A percentile compares a stretch with the other conserved stretches of the same genome.
Conservation (phyloP, 2,888 invertebrate species). For the Latheticus oryzae region DNA sequence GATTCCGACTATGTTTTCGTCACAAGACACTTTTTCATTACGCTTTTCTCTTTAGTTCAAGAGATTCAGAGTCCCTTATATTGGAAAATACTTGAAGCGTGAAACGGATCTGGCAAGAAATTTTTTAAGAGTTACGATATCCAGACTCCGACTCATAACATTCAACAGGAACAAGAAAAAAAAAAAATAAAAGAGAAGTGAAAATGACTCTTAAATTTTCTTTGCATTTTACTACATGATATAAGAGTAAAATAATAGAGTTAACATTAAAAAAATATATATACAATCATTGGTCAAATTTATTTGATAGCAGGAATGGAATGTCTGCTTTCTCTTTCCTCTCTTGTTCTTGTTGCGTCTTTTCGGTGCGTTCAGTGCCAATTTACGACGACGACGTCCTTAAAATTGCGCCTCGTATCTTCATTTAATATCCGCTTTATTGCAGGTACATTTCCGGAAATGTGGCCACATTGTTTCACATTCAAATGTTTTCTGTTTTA, state of each 20-base stretch:
- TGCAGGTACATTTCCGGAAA: constrained; percentile 16
- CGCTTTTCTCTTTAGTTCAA: constrained; percentile 40
- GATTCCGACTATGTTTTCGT: constrained; percentile 54
- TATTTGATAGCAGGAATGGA: no score
- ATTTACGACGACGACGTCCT: constrained; percentile 19
- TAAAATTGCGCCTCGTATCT: constrained; percentile 20
- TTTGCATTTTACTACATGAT: no score
- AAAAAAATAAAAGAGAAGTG: no score
- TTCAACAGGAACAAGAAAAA: no score
- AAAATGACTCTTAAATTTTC: no score
- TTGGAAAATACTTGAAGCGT: constrained; percentile 59
- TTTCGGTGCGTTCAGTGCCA: constrained; percentile 6
- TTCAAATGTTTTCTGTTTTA: constrained; percentile 18
- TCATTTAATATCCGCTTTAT: constrained; percentile 26
- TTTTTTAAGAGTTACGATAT: constrained; percentile 57
- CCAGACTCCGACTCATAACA: constrained; percentile 50
- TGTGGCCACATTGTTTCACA: constrained; percentile 25
- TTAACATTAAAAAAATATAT: no score
- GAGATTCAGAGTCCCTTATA: constrained; percentile 51
- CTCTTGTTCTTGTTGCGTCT: constrained; percentile 10
- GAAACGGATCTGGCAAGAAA: constrained; percentile 55
- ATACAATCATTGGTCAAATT: no score
- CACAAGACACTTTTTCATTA: constrained; percentile 61
- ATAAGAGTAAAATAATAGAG: no score
- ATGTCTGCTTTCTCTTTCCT: no score